Base-by-base conservation (phyloP, 2,888 invertebrate genomes). In the Drosophila anomelani region DNA sequence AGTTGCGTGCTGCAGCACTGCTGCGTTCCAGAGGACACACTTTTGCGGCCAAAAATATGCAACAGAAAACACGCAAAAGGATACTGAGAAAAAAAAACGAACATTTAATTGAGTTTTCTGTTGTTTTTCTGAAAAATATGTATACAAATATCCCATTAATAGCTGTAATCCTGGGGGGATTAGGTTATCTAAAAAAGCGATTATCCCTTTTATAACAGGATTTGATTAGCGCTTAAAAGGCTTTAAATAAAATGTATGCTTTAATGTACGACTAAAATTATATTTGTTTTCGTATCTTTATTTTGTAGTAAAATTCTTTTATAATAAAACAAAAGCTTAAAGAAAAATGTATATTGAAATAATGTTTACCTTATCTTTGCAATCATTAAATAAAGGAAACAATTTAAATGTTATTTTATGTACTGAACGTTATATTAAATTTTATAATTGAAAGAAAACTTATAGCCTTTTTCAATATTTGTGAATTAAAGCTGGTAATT, bases 21-120 rank as follows among this genome's bases (percentile, higher is more conserved):
- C 39, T 43, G 61, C 66, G 63, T 62, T 64, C 41, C 86, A 78
- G 71, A 75, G 86, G 81, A 78, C 89, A 86, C 85, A 88, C 75
- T 83, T 83, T 81, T 89, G 85, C 64, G 87, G 85, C 89, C 81
- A 73, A 81, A 88, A 85, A 84, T 85, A 87, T 81, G 77, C 75
- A 85, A 64, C 73, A 73, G 7, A 41, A 41, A 57, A 32, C 39
- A 62, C 47, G 57, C 39, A 55, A 38, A 44, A 3, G 17, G 8
- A 39, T 13, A 57, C 51, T 51, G 64, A 15, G 10, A 26, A 29
- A 63, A 64, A 59, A 17, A 4, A 7, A 12, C 7, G 0, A 2
- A 10, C 1, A 13, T 17, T 32, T 36, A 29, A 36, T 36, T 23
- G 34, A 51, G 51, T 51, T 51, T 51, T 36, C 34, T 9, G 20